These are phyloP conservation scores for Melieria picta DNA, from an alignment of 2,888 invertebrate species.

Conservation along the genomic window DNA sequence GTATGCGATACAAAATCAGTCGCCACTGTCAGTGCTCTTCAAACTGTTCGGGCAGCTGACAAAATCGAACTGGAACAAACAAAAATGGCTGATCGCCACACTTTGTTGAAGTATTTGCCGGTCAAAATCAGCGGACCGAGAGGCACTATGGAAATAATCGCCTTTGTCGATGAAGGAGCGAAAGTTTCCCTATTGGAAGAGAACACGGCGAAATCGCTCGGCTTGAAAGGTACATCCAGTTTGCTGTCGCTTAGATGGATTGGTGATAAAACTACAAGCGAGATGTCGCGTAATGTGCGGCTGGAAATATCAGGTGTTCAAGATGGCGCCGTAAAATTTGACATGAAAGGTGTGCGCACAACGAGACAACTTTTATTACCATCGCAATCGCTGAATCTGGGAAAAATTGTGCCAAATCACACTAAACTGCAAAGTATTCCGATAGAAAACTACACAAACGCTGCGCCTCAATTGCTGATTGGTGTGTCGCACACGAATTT, in stretches of 20 bases:
- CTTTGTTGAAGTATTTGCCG: conserved; percentile 7
- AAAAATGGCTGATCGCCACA: not conserved
- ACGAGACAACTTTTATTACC: conserved; percentile 5
- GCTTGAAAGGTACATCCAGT: not conserved
- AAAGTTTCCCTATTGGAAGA: conserved; percentile 4
- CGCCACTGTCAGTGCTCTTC: not conserved
- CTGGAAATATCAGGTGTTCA: conserved; percentile 1
- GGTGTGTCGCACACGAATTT: conserved; percentile 5
- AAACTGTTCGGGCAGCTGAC: conserved; percentile 11
- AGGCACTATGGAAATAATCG: not conserved
- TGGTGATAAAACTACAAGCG: conserved; percentile 1
- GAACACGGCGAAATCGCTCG: not conserved
- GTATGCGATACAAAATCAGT: not conserved
- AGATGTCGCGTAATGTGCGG: not conserved
- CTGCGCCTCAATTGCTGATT: conserved; percentile 5
- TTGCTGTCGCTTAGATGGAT: conserved; percentile 4
- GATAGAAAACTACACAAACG: conserved; percentile 1
- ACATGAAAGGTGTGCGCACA: conserved; percentile 6
- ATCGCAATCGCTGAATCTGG: conserved; percentile 8
- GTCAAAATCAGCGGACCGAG: not conserved
- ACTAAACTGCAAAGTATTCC: not conserved
- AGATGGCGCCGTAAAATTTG: not conserved
- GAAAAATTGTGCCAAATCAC: not conserved
- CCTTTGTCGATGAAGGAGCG: conserved; percentile 10
- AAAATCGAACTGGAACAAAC: not conserved